Base-by-base conservation (phyloP, 1,140 invertebrate species). In the Saxidomus purpurata region DNA sequence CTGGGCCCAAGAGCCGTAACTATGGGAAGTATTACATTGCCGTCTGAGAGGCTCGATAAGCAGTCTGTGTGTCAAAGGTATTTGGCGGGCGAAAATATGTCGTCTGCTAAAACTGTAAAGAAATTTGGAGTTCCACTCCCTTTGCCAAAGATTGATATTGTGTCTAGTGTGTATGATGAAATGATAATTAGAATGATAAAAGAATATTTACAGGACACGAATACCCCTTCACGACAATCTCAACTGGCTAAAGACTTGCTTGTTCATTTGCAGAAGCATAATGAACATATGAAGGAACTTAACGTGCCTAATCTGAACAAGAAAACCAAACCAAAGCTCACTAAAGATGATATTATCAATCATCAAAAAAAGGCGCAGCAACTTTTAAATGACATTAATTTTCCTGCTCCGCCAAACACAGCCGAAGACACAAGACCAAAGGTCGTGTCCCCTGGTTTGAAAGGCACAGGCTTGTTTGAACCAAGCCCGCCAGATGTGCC, bases 151-250 rank as follows among this genome's bases (percentile, higher is more conserved):
- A 89, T 89, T 34, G 87, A 89, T 28, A 89, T 89, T 11, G 87
- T 89, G 6, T 89, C 87, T 17, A 89, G 74, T 55, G 79, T 89
- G 4, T 89, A 84, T 31, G 80, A 83, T 36, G 87, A 89, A 28
- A 89, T 89, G 87, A 83, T 89, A 11, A 89, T 89, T 6, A 89
- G 84, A 59, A 89, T 89, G 80, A 89, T 89, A 13, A 47, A 89
- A 59, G 80, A 83, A 38, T 89, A 89, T 55, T 28, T 89, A 25
- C 87, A 89, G 40, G 87, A 89, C 52, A 52, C 87, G 17, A 84
- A 89, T 25, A 89, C 87, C 22, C 79, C 87, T 15, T 82, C 79
- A 13, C 87, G 87, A 0, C 87, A 89, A 38, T 77, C 87, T 25
- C 87, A 89, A 52, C 49, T 84, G 22, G 87, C 87, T 22, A 69